Evolutionary conservation across 1,140 invertebrate species (phyloP).

Genomic region (Drosophila orosa): DNA sequence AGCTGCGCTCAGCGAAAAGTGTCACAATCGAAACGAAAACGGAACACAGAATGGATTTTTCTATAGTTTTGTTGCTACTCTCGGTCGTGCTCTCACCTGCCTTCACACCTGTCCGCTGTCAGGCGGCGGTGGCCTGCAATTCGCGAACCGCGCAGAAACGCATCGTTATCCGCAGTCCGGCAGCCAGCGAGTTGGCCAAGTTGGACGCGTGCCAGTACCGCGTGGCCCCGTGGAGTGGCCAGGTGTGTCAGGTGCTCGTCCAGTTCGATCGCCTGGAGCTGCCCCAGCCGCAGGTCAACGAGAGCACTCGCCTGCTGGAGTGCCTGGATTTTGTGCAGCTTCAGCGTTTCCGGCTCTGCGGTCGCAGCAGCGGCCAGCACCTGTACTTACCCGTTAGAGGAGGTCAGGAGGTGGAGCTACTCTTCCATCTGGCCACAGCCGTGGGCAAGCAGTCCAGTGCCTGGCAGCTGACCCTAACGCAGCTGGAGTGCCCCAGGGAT

Average conservation of each 20-base stretch:
- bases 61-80: slow-evolving; percentile 8
- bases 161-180: slow-evolving; percentile 59
- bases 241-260: slow-evolving; percentile 75
- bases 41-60: slow-evolving; percentile 42
- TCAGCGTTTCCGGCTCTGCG: slow-evolving; percentile 68
- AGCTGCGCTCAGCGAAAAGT: slow-evolving; percentile 38
- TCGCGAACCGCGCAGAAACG: slow-evolving; percentile 58
- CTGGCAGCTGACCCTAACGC: slow-evolving; percentile 69
- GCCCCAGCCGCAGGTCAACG: slow-evolving; percentile 68
- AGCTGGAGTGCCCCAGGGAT: slow-evolving; percentile 63
- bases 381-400: slow-evolving; percentile 58
- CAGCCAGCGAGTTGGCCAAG: slow-evolving; percentile 39
- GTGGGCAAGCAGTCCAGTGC: slow-evolving; percentile 36
- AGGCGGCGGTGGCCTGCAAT: slow-evolving; percentile 59
- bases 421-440: slow-evolving; percentile 47
- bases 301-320: slow-evolving; percentile 46
- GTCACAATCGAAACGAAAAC: slow-evolving; percentile 49
- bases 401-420: slow-evolving; percentile 56
- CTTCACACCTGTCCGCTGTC: slow-evolving; percentile 28
- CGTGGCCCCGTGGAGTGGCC: slow-evolving; percentile 64
- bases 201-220: slow-evolving; percentile 69
- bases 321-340: slow-evolving; percentile 71
- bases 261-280: slow-evolving; percentile 71
- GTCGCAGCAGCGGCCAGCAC: slow-evolving; percentile 69
- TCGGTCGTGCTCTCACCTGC: slow-evolving; percentile 5